phyloP scores from a whole-genome alignment of 2,797 vertebrate species.

The Xerus rutilus region DNA sequence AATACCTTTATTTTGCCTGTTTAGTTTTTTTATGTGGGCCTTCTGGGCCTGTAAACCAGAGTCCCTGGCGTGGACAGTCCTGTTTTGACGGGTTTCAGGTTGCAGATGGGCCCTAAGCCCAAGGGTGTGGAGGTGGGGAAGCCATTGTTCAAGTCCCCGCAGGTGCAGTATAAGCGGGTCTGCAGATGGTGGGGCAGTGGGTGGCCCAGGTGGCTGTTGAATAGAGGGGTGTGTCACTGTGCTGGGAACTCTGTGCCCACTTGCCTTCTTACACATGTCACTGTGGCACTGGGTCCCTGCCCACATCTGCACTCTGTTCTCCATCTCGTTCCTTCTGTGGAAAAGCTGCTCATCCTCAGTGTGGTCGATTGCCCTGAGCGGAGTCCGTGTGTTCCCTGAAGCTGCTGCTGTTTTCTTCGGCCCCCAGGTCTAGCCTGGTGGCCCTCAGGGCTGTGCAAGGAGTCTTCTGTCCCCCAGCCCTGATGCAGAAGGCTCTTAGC shows the following conservation, averaged over 20 bases:
- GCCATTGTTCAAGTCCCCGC: background rate
- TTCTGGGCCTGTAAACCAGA: background rate
- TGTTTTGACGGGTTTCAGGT: background rate
- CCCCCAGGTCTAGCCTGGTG: background rate
- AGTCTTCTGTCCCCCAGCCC: background rate
- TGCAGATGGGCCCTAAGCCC: background rate
- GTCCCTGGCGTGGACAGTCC: background rate
- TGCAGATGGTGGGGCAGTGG: background rate
- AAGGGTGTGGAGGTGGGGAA: accelerated
- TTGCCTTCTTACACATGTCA: background rate
- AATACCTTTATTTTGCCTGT: too few species aligned
- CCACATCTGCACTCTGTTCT: background rate
- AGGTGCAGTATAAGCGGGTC: background rate
- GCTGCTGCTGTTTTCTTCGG: background rate
- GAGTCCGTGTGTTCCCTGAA: background rate
- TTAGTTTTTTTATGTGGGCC: background rate
- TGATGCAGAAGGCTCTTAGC: background rate
- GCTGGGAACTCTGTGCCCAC: background rate
- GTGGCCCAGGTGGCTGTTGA: background rate
- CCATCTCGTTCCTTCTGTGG: background rate
- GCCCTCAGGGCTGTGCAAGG: background rate
- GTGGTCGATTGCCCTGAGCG: background rate
- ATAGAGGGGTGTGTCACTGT: background rate
- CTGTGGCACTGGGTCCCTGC: background rate
- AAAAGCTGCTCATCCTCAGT: background rate